Base-by-base conservation (phyloP, 2,113 vertebrate species). In the Misgurnus anguillicaudatus region DNA sequence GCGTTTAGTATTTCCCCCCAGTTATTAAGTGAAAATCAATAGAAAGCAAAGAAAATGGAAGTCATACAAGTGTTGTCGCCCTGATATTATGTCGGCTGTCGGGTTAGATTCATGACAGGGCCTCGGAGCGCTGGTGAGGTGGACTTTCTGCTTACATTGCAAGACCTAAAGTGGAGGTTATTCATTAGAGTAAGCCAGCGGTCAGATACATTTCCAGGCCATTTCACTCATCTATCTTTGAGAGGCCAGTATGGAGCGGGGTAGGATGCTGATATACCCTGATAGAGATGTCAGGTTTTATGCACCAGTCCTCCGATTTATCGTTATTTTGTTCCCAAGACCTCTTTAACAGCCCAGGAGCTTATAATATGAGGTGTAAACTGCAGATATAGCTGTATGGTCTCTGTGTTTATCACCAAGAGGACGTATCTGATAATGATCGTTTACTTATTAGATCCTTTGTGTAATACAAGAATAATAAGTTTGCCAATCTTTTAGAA, bases 11-110 rank as follows among this genome's bases (percentile, higher is more conserved):
- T 98, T 98, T 97, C 94, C 94, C 94, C 93, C 74, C 57, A 82
- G 95, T 98, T 99, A 99, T 99, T 99, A 99, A 99, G 96, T 98
- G 97, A 99, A 99, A 99, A 99, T 99, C 98, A 98, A 99, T 99
- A 98, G 96, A 98, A 98, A 99, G 96, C 97, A 95, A 97, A 97
- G 97, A 98, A 99, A 99, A 98, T 99, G 97, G 97, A 98, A 99
- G 97, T 98, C 96, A 94, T 95, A 94, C 95, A 95, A 94, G 96
- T 98, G 97, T 97, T 98, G 97, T 98, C 95, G 94, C 96, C 96
- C 94, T 95, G 96, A 98, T 99, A 98, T 98, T 97, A 99, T 98
- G 98, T 99, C 90, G 95, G 95, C 96, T 97, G 97, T 98, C 96
- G 94, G 93, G 93, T 94, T 95, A 97, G 97, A 99, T 99, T 99